phyloP scores from a whole-genome alignment of 37 sponge, comb jelly and placozoan species.

The Axinella damicornis region DNA sequence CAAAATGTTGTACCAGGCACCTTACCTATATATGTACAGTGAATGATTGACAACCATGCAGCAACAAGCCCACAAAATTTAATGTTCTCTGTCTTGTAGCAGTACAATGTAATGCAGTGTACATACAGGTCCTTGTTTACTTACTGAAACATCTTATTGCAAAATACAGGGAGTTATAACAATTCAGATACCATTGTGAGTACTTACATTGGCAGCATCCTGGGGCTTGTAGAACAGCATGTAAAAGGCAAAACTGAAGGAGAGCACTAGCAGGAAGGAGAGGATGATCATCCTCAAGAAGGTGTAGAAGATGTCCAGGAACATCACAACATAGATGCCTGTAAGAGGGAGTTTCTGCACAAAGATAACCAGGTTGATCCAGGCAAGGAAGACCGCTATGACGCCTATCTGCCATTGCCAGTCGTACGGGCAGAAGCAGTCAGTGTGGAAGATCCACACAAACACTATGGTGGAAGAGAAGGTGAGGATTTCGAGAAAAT shows the following conservation, averaged over 20 bases:
- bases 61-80: too few relatives aligned
- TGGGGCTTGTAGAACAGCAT: slow-evolving; percentile 67
- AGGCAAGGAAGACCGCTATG: slow-evolving; percentile 72
- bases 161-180: too few relatives aligned
- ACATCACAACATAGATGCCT: slow-evolving; percentile 93
- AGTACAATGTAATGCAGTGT: too few relatives aligned
- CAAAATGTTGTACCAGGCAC: too few relatives aligned
- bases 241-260: slow-evolving; percentile 85
- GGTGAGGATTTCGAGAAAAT: neutral
- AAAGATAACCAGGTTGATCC: slow-evolving; percentile 82
- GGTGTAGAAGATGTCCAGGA: slow-evolving; percentile 74
- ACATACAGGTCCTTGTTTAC: too few relatives aligned
- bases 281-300: slow-evolving; percentile 81
- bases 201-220: too few relatives aligned
- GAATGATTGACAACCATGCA: too few relatives aligned
- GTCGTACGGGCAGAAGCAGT: neutral
- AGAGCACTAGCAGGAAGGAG: slow-evolving; percentile 64
- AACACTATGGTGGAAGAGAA: neutral
- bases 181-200: too few relatives aligned
- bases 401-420: slow-evolving; percentile 89
- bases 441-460: neutral
- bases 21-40: too few relatives aligned
- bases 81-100: too few relatives aligned
- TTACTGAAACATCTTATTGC: too few relatives aligned
- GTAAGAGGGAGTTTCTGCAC: slow-evolving; percentile 66